A percentile compares a stretch with the other conserved stretches of the same genome.
Conservation (phyloP, 2,113 vertebrate genomes). For the Dermatemys mawii region DNA sequence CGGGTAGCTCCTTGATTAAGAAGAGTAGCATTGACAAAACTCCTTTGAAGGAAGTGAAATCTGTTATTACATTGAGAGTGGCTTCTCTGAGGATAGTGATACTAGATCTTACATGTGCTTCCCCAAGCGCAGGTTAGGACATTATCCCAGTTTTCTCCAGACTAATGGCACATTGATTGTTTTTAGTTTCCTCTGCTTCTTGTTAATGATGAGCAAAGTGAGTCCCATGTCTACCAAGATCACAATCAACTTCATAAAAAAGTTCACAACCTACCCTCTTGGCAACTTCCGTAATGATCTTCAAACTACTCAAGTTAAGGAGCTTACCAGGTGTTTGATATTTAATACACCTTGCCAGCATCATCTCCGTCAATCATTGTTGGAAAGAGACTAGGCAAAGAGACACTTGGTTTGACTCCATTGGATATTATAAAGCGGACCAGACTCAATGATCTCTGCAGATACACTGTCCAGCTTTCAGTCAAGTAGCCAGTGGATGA, state of each 20-base stretch:
- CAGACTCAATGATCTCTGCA: background rate
- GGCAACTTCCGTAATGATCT: background rate
- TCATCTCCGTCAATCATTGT: background rate
- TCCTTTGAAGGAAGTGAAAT: background rate
- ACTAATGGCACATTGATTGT: background rate
- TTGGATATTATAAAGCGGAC: background rate
- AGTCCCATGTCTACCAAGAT: background rate
- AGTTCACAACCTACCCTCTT: background rate
- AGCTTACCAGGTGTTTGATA: background rate
- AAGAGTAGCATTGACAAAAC: constrained; percentile 5
- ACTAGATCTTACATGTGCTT: background rate
- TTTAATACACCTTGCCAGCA: background rate
- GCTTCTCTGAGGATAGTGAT: constrained; percentile 11
- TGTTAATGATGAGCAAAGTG: background rate
- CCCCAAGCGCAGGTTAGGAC: background rate
- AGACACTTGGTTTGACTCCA: background rate
- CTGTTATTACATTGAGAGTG: constrained; percentile 6
- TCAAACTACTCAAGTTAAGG: background rate
- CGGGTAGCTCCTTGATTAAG: background rate
- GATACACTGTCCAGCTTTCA: background rate
- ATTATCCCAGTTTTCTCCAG: background rate
- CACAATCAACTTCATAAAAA: background rate
- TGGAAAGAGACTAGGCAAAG: background rate
- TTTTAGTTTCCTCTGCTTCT: constrained; percentile 13
- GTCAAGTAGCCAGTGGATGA: background rate